Conservation (phyloP, 2,797 vertebrate species). For the Galaxias olidus region DNA sequence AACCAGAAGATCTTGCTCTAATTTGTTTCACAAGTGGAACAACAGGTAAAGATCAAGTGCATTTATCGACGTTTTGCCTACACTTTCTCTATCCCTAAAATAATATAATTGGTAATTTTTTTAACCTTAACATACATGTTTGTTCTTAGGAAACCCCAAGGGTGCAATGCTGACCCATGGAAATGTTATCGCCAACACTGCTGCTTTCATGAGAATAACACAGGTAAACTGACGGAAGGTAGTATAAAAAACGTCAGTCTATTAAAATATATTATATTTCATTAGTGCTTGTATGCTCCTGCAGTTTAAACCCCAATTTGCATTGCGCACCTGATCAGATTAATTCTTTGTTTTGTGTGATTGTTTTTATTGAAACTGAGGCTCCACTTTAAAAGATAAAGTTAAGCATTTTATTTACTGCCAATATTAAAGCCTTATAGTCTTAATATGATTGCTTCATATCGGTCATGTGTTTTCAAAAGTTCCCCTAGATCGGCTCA, state of each 20-base stretch:
- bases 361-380: too few relatives aligned
- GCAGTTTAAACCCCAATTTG: too few relatives aligned
- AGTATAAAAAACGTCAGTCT: neutral
- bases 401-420: too few relatives aligned
- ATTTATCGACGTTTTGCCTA: too few relatives aligned
- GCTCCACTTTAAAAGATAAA: too few relatives aligned
- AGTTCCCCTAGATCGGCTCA: too few relatives aligned
- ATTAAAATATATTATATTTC: too few relatives aligned
- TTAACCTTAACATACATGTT: slow-evolving; percentile 2
- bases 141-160: slow-evolving; percentile 87
- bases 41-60: slow-evolving; percentile 78
- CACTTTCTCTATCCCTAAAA: slow-evolving; percentile 13
- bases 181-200: slow-evolving; percentile 91
- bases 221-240: slow-evolving; percentile 76
- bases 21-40: slow-evolving; percentile 98
- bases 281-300: too few relatives aligned
- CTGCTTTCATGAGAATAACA: slow-evolving; percentile 90
- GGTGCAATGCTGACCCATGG: slow-evolving; percentile 92
- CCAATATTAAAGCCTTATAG: too few relatives aligned
- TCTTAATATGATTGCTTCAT: too few relatives aligned
- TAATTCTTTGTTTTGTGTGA: too few relatives aligned
- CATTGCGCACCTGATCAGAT: neutral
- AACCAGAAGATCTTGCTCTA: slow-evolving; percentile 87
- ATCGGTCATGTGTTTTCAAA: too few relatives aligned
- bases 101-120: neutral